phyloP scores from a whole-genome alignment of 1,140 invertebrate species.

The Ceratosolen solmsi region DNA sequence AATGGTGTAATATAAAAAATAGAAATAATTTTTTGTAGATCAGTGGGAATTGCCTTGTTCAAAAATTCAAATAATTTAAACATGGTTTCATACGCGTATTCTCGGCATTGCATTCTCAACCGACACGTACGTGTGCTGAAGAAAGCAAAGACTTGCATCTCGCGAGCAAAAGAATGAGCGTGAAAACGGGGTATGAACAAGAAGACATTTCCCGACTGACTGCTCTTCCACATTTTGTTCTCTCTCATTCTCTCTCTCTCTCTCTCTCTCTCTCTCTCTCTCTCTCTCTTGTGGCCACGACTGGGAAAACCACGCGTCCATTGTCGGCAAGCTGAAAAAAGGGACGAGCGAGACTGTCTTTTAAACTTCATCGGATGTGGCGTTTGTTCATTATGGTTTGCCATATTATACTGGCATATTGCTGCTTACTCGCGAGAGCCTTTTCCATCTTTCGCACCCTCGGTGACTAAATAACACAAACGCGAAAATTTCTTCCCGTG shows the following conservation, averaged over 20 bases:
- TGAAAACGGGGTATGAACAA: not conserved
- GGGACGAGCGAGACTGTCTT: too few species aligned
- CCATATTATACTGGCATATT: too few species aligned
- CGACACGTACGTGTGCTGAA: not conserved
- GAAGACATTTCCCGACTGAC: not conserved
- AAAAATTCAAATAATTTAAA: slow-evolving; percentile 18
- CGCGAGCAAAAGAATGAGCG: not conserved
- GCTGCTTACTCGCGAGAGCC: too few species aligned
- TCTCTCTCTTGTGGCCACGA: not conserved
- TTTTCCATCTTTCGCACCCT: too few species aligned
- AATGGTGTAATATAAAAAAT: too few species aligned
- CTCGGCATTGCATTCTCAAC: not conserved
- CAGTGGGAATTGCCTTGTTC: not conserved
- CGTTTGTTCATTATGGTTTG: too few species aligned
- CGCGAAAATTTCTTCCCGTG: too few species aligned
- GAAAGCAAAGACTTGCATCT: not conserved
- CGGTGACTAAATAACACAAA: too few species aligned
- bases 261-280: not conserved
- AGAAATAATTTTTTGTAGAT: not conserved
- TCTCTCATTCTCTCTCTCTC: not conserved
- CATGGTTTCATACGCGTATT: not conserved
- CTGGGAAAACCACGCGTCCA: not conserved
- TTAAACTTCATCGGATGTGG: too few species aligned
- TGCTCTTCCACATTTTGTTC: not conserved
- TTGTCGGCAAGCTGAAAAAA: too few species aligned